A percentile compares a stretch with the other conserved stretches of the same genome.
Evolutionary conservation across 2,113 vertebrate species (phyloP).

Genomic region (Oreochromis aureus): DNA sequence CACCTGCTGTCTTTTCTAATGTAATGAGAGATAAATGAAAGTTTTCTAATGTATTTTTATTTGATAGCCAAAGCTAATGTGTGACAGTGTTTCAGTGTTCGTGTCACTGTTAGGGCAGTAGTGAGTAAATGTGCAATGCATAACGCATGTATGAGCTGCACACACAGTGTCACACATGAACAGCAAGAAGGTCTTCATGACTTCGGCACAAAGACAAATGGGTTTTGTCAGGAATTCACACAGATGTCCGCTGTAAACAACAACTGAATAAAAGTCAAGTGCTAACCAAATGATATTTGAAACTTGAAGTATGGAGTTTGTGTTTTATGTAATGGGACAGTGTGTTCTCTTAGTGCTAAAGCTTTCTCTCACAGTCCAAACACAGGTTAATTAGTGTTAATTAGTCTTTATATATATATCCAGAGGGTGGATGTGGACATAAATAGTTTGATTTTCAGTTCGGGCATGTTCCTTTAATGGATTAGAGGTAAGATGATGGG

Average conservation of each 20-base stretch:
- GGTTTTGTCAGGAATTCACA: neutral
- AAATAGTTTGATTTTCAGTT: neutral
- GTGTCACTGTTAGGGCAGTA: neutral
- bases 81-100: neutral
- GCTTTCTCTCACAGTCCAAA: neutral
- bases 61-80: slow-evolving; percentile 14
- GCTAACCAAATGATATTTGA: neutral
- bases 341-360: neutral
- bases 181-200: neutral
- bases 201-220: neutral
- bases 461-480: neutral
- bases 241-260: neutral
- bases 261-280: slow-evolving; percentile 25
- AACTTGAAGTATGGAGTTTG: neutral
- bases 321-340: neutral
- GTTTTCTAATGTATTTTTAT: slow-evolving; percentile 44
- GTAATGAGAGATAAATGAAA: neutral
- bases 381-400: fast-evolving
- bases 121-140: neutral
- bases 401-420: neutral
- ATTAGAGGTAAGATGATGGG: neutral
- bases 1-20: slow-evolving; percentile 23
- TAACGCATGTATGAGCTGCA: neutral
- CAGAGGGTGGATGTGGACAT: neutral
- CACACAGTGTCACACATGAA: neutral